Conservation (phyloP, 2,888 invertebrate genomes). For the Sylvicola cinctus region DNA sequence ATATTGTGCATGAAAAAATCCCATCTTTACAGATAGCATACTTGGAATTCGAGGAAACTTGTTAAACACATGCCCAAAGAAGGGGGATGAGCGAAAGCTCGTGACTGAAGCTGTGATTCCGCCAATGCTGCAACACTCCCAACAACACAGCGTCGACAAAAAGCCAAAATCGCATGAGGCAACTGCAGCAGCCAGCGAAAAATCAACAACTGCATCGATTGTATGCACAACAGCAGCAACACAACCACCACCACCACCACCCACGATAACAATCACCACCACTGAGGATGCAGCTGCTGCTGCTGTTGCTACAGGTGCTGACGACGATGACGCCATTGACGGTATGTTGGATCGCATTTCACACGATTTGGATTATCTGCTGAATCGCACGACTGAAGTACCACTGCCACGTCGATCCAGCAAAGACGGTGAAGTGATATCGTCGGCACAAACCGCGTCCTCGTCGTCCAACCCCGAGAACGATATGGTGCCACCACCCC, state of each 20-base stretch:
- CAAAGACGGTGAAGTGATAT: not conserved
- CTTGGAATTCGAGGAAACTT: slow-evolving; percentile 20
- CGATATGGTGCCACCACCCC: not conserved
- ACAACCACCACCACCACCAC: slow-evolving; percentile 8
- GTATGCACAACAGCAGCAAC: not conserved
- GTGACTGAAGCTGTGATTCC: not conserved
- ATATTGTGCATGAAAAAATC: no score
- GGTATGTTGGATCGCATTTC: slow-evolving; percentile 63
- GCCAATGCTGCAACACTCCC: not conserved
- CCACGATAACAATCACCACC: slow-evolving; percentile 4
- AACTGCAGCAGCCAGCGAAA: not conserved
- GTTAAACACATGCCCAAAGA: not conserved
- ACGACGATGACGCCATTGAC: slow-evolving; percentile 21
- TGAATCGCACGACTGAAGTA: slow-evolving; percentile 38
- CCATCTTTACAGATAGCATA: slow-evolving; percentile 18
- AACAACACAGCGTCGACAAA: slow-evolving; percentile 9
- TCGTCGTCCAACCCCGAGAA: not conserved
- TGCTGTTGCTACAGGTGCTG: not conserved
- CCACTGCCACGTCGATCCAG: slow-evolving; percentile 2
- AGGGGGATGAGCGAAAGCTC: no score
- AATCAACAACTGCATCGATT: not conserved
- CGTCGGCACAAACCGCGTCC: not conserved
- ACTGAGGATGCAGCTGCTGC: slow-evolving; percentile 6
- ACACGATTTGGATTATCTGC: slow-evolving; percentile 59
- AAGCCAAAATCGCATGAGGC: slow-evolving; percentile 15